Evolutionary conservation across 2,888 invertebrate genomes (phyloP).

Genomic region (Drosophila seclusa): DNA sequence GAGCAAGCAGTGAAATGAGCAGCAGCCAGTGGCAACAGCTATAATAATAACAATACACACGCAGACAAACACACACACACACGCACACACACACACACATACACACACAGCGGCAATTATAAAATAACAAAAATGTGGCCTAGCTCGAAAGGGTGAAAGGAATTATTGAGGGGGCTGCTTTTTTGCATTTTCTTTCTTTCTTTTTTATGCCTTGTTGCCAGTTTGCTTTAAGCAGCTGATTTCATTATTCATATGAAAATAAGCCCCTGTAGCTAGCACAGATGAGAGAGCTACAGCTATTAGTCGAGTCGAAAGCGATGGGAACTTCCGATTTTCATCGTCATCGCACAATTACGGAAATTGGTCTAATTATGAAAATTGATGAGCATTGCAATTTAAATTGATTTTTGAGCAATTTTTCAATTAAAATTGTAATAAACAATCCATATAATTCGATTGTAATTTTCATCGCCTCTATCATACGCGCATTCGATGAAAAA

Average conservation of each 20-base stretch:
- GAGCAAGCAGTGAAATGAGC: constrained; percentile 58
- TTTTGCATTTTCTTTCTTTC: background rate
- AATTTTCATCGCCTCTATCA: background rate
- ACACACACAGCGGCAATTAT: constrained; percentile 62
- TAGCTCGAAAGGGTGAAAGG: constrained; percentile 27
- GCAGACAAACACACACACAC: constrained; percentile 10
- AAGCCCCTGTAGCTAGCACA: constrained; percentile 11
- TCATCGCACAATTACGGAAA: constrained; percentile 33
- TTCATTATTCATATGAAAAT: constrained; percentile 44
- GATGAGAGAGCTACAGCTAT: background rate
- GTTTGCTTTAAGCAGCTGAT: constrained; percentile 32
- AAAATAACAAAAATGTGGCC: constrained; percentile 73
- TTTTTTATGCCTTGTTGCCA: constrained; percentile 25
- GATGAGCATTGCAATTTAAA: constrained; percentile 27
- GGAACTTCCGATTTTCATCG: background rate
- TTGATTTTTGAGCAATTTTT: constrained; percentile 32
- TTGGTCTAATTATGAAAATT: constrained; percentile 26
- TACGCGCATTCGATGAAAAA: background rate
- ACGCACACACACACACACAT: background rate
- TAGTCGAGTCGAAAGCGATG: background rate
- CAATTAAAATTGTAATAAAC: constrained; percentile 22
- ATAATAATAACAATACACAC: constrained; percentile 15
- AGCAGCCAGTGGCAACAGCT: constrained; percentile 48
- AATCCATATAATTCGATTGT: constrained; percentile 1
- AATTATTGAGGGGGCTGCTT: background rate